Base-by-base conservation (phyloP, 2,888 invertebrate species). In the Megastigmus dorsalis region DNA sequence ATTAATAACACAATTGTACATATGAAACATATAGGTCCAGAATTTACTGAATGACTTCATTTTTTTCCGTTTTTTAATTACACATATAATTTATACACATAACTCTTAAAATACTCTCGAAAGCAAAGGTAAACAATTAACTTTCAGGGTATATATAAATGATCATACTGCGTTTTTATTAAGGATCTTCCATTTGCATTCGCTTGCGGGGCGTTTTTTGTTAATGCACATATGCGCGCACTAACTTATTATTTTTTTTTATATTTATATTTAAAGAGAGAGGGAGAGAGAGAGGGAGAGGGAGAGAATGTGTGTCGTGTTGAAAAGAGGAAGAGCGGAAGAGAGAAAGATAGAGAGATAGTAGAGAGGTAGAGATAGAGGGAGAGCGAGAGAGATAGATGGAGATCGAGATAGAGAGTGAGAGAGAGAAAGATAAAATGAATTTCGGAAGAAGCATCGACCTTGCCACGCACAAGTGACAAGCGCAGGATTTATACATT, bases 21-120 rank as follows among this genome's bases (percentile, higher is more conserved):
- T 63, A 43, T 48, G 70, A 71, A 71, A 67, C 67, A 71, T 55
- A 70, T 54, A 75, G 75, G 72, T 75, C 33, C 50, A 81, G 69
- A 83, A 83, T 81, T 82, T 83, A 84, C 82, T 84, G 82, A 84
- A 83, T 82, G 82, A 84, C 79, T 83, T 77, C 73, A 72, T 80
- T 78, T 80, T 66, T 66, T 66, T 70, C 48, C 36, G 60, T 52
- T 48, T 79, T 84, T 84, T 81, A 83, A 83, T 84, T 84, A 84
- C 84, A 84, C 84, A 83, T 84, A 83, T 84, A 83, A 84, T 84
- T 84, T 82, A 83, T 84, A 84, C 83, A 83, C 80, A 83, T 82
- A 84, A 83, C 81, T 82, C 76, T 81, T 80, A 72, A 82, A 79
- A 81, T 83, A 82, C 82, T 82, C 80, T 82, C 78, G 79, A 85